Percentiles rank a stretch among this genome's conserved stretches.
phyloP scores from a whole-genome alignment of 2,888 invertebrate genomes.

The Melolontha melolontha region DNA sequence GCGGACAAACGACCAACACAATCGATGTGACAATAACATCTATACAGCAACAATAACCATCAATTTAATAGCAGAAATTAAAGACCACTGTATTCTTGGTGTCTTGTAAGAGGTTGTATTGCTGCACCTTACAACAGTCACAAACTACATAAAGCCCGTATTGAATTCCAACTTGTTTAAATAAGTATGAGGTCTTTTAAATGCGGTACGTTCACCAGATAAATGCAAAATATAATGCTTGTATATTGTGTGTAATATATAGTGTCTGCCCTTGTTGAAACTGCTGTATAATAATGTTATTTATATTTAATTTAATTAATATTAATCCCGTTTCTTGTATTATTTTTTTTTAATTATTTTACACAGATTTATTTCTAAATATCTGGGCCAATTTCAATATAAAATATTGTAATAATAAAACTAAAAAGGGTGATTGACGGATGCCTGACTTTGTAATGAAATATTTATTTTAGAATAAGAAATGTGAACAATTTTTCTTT shows the following conservation, averaged over 20 bases:
- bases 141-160: conserved; percentile 15
- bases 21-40: conserved; percentile 28
- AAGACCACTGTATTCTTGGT: conserved; percentile 14
- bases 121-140: conserved; percentile 7
- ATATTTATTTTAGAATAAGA: too few relatives aligned
- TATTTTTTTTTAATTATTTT: not conserved
- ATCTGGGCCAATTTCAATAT: too few relatives aligned
- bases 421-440: too few relatives aligned
- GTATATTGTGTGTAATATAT: not conserved
- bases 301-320: not conserved
- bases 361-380: too few relatives aligned
- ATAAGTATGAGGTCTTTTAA: not conserved
- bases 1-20: conserved; percentile 17
- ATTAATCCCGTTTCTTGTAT: not conserved
- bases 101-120: conserved; percentile 24
- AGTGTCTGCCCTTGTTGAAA: too few relatives aligned
- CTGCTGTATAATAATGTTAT: not conserved
- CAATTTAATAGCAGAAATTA: conserved; percentile 26
- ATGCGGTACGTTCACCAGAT: not conserved
- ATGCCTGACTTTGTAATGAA: too few relatives aligned
- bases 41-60: conserved; percentile 27
- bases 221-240: not conserved
- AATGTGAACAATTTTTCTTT: too few relatives aligned
- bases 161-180: conserved; percentile 1
- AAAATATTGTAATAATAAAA: too few relatives aligned